Conservation (phyloP, 1,140 invertebrate genomes). For the Aricia agestis region DNA sequence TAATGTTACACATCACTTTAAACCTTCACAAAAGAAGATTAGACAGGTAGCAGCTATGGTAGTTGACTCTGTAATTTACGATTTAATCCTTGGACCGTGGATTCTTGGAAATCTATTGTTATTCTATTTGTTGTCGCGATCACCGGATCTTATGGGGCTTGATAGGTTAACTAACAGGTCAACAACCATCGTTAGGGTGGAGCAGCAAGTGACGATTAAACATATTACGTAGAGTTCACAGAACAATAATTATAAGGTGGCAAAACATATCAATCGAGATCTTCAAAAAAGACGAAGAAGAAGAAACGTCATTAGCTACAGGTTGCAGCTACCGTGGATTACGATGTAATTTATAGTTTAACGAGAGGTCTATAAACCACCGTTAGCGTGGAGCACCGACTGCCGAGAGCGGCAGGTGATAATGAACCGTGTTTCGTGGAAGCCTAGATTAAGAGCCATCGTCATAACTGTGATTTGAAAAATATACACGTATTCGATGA, state of each 20-base stretch:
- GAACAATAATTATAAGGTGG: neutral
- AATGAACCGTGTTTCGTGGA: conserved; percentile 4
- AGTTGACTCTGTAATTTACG: no score
- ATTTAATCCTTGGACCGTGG: no score
- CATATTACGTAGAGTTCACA: no score
- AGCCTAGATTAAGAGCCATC: neutral
- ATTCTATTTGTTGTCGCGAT: no score
- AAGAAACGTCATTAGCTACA: neutral
- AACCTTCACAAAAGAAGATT: no score
- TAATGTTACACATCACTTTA: no score
- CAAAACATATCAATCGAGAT: neutral
- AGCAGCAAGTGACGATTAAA: no score
- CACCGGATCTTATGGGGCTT: no score
- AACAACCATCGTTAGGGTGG: no score
- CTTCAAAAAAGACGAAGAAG: neutral
- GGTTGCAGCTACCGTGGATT: neutral
- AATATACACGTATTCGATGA: neutral
- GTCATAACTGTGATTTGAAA: neutral
- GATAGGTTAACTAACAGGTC: no score
- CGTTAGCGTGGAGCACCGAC: neutral
- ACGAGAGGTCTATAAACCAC: conserved; percentile 6
- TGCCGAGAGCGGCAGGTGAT: neutral
- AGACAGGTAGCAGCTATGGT: no score
- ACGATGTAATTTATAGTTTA: neutral
- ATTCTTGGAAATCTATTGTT: no score